Evolutionary conservation across 2,888 invertebrate species (phyloP).

Genomic region (Agelastica alni): DNA sequence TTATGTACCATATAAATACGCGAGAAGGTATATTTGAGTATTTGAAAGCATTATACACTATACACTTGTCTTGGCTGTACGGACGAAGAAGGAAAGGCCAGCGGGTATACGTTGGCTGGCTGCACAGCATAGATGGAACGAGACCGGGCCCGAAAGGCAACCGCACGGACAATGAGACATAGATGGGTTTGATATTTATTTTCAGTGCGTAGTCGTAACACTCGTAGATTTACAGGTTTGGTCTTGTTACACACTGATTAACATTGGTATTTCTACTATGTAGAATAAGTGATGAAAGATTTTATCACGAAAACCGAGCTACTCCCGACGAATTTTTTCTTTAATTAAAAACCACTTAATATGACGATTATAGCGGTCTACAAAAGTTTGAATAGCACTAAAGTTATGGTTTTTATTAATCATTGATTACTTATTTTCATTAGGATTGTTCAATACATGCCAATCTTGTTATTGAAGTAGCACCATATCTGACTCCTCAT

Average conservation of each 20-base stretch:
- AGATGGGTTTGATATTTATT: conserved; percentile 35
- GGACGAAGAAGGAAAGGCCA: conserved; percentile 19
- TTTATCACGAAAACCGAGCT: not conserved
- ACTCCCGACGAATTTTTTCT: not conserved
- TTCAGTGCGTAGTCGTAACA: conserved; percentile 15
- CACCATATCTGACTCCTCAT: too few relatives aligned
- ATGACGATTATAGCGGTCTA: too few relatives aligned
- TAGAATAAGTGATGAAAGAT: conserved; percentile 16
- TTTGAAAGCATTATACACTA: conserved; percentile 37
- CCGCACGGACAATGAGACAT: conserved; percentile 36
- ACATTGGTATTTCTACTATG: conserved; percentile 27
- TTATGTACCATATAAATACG: conserved; percentile 38
- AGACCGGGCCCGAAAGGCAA: conserved; percentile 25
- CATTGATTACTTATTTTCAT: too few relatives aligned
- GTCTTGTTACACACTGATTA: conserved; percentile 35
- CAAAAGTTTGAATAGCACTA: too few relatives aligned
- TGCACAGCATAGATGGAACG: conserved; percentile 11
- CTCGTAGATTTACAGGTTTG: conserved; percentile 27
- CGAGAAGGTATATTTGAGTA: conserved; percentile 39
- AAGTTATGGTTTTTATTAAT: too few relatives aligned
- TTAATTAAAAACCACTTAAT: not conserved
- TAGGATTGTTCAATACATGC: too few relatives aligned
- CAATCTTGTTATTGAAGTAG: too few relatives aligned
- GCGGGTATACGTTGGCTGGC: conserved; percentile 14
- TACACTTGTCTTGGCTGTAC: conserved; percentile 24